A percentile compares a stretch with the other conserved stretches of the same genome.
Conservation (phyloP, 2,888 invertebrate genomes). For the Nematopogon swammerdamellus region DNA sequence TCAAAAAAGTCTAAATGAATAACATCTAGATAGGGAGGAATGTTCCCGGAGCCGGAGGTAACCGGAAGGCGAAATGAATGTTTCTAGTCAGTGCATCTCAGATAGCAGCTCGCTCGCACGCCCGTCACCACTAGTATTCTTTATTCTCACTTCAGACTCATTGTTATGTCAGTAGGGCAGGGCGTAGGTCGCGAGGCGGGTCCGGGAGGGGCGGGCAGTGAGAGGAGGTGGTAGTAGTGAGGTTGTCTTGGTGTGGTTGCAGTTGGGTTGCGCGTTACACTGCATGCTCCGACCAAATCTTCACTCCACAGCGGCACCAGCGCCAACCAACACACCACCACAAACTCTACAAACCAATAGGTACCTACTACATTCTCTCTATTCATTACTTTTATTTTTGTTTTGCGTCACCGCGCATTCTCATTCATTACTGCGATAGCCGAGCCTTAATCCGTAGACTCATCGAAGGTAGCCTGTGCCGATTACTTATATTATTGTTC, state of each 20-base stretch:
- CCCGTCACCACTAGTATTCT: not conserved
- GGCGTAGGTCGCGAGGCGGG: not conserved
- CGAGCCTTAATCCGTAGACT: conserved; percentile 20
- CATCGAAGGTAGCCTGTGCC: conserved; percentile 35
- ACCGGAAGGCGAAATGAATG: not conserved
- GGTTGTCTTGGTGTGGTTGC: conserved; percentile 68
- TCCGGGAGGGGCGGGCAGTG: conserved; percentile 1
- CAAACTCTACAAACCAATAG: conserved; percentile 56
- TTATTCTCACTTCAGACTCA: not conserved
- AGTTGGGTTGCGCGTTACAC: conserved; percentile 88
- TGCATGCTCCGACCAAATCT: conserved; percentile 77
- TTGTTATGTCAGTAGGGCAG: not conserved
- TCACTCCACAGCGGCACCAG: conserved; percentile 55
- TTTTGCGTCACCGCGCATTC: conserved; percentile 38
- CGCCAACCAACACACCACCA: conserved; percentile 53
- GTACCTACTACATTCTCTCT: conserved; percentile 29
- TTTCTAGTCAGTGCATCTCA: not conserved
- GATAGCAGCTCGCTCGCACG: not conserved
- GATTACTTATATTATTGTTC: conserved; percentile 37
- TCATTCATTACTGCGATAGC: not conserved
- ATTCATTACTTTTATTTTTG: conserved; percentile 44
- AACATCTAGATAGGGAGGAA: too few species aligned
- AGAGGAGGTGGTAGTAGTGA: conserved; percentile 25
- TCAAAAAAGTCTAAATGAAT: too few species aligned
- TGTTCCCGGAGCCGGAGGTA: too few species aligned